These are phyloP conservation scores for Malacoraja senta DNA, from an alignment of 2,797 vertebrate species.

Conservation along the genomic window DNA sequence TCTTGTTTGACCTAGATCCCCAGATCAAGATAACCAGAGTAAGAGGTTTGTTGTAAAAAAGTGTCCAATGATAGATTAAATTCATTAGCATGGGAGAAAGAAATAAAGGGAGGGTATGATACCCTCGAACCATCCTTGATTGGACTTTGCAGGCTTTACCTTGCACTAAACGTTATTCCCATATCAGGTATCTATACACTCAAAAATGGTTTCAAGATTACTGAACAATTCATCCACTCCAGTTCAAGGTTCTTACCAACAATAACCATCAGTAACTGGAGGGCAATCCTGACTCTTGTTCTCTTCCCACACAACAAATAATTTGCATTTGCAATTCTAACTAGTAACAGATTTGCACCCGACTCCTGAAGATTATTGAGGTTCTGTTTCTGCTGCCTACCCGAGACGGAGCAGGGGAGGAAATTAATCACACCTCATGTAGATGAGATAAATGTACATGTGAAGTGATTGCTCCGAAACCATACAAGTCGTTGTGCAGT, in stretches of 20 bases:
- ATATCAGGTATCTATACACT: background rate
- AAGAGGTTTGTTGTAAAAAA: background rate
- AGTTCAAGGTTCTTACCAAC: background rate
- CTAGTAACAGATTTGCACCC: background rate
- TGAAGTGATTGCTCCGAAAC: background rate
- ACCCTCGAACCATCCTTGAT: no score
- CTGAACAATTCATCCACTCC: background rate
- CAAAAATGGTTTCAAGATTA: background rate
- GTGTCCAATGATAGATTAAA: background rate
- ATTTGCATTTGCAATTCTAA: background rate
- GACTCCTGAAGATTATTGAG: background rate
- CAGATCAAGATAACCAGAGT: background rate
- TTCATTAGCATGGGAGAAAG: background rate
- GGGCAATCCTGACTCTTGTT: background rate
- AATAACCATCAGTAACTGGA: background rate
- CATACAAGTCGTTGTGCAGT: background rate
- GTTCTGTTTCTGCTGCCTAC: background rate
- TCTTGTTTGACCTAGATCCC: background rate
- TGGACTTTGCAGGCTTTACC: no score
- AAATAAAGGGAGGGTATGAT: no score
- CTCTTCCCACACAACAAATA: background rate
- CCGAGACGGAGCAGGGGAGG: background rate
- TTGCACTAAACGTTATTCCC: no score
- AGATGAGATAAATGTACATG: background rate
- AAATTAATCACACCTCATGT: conserved; percentile 12